Evolutionary conservation across 2,113 vertebrate genomes (phyloP).

Genomic region (Forbesichthys papilliferus): DNA sequence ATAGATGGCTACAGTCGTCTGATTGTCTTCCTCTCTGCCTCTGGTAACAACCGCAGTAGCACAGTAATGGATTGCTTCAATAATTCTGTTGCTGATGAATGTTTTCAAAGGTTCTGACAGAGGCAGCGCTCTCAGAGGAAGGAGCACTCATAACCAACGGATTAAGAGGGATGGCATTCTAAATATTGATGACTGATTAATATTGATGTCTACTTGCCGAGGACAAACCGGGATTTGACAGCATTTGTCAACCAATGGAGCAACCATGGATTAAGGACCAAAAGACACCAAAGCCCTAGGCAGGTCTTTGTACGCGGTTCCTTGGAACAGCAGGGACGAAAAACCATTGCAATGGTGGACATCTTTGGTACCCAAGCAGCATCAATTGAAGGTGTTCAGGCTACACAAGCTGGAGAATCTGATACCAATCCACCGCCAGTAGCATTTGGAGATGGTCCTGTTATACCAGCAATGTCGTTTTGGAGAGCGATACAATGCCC

Average conservation of each 20-base stretch:
- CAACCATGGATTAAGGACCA: conserved; percentile 3
- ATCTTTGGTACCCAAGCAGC: not conserved
- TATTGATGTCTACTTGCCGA: not conserved
- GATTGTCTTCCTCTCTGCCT: conserved; percentile 14
- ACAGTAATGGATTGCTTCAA: conserved; percentile 9
- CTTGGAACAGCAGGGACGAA: not conserved
- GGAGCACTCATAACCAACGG: not conserved
- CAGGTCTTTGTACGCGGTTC: not conserved
- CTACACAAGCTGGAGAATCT: too few species aligned
- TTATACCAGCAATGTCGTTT: too few species aligned
- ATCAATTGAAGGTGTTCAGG: too few species aligned
- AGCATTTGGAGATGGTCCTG: too few species aligned
- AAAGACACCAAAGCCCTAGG: not conserved
- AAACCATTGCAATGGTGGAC: not conserved
- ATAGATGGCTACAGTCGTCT: conserved; percentile 22
- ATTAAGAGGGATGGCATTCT: conserved; percentile 7
- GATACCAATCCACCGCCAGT: too few species aligned
- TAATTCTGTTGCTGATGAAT: not conserved
- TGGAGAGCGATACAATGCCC: too few species aligned
- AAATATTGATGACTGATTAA: conserved; percentile 5
- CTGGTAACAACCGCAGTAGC: conserved; percentile 16
- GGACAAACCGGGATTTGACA: not conserved
- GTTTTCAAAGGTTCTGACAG: too few species aligned
- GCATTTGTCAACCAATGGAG: not conserved
- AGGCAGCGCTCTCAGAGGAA: too few species aligned